Base-by-base conservation (phyloP, 2,113 vertebrate species). In the Columba janthina region DNA sequence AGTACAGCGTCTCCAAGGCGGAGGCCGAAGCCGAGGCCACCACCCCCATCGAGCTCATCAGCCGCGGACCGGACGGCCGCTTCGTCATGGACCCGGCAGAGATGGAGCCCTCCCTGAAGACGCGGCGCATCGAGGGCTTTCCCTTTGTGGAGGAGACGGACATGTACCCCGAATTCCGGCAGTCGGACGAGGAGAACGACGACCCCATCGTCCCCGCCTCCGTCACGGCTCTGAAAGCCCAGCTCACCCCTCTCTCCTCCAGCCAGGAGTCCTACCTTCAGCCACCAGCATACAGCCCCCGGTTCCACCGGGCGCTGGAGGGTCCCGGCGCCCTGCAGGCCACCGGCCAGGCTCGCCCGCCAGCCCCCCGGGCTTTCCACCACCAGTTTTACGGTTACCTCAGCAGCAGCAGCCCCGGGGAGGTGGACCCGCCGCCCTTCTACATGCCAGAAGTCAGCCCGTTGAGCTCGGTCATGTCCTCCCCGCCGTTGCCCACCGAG, bases 371-470 rank as follows among this genome's bases (percentile, higher is more conserved):
- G 98, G 98, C 98, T 97, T 99, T 99, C 97, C 99, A 99, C 96
- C 99, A 99, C 98, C 99, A 99, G 75, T 99, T 99, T 97, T 99
- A 99, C 88, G 98, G 99, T 97, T 99, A 99, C 98, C 98, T 99
- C 97, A 99, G 99, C 98, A 99, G 99, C 98, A 98, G 98, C 97
- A 98, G 98, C 86, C 98, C 98, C 10, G 97, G 96, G 84, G 99
- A 99, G 98, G 98, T 99, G 97, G 99, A 99, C 97, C 99, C 99
- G 1, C 99, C 99, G 1, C 99, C 99, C 88, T 99, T 99, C 98
- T 99, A 99, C 98, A 99, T 99, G 99, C 99, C 99, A 53, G 99
- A 99, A 97, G 98, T 99, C 97, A 99, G 99, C 97, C 99, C 99
- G 15, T 97, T 99, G 96, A 99, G 99, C 98, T 99, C 99, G 0